Evolutionary conservation across 2,113 vertebrate species (phyloP).

Genomic region (Oceanites oceanicus): DNA sequence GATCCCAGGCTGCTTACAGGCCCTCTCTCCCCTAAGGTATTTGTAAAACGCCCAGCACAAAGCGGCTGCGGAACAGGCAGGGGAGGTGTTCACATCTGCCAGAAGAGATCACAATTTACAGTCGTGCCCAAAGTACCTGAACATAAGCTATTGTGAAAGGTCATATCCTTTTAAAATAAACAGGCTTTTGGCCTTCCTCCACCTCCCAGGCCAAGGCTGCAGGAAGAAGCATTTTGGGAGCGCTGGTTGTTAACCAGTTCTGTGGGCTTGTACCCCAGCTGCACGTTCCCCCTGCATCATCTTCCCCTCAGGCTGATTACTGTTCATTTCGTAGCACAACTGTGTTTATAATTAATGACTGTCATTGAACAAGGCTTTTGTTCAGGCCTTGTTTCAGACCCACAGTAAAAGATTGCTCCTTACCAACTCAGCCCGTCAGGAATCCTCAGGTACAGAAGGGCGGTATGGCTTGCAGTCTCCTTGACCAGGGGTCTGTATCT

Average conservation of each 20-base stretch:
- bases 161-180: background rate
- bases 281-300: background rate
- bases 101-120: background rate
- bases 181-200: background rate
- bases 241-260: too few relatives aligned
- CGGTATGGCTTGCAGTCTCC: background rate
- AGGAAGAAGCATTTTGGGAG: background rate
- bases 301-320: background rate
- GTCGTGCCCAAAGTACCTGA: background rate
- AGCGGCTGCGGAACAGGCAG: background rate
- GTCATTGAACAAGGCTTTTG: background rate
- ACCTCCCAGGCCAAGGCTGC: background rate
- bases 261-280: background rate
- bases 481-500: accelerated
- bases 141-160: background rate
- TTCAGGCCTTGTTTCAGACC: background rate
- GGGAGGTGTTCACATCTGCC: background rate
- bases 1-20: background rate
- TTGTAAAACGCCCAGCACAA: background rate
- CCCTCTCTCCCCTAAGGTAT: background rate
- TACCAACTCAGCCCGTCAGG: background rate
- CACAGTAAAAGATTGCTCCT: background rate
- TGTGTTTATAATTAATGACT: background rate
- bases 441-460: background rate
- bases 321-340: background rate